Evolutionary conservation across 37 sponge, comb jelly and placozoan species (phyloP).

Genomic region (Tethya wilhelma): DNA sequence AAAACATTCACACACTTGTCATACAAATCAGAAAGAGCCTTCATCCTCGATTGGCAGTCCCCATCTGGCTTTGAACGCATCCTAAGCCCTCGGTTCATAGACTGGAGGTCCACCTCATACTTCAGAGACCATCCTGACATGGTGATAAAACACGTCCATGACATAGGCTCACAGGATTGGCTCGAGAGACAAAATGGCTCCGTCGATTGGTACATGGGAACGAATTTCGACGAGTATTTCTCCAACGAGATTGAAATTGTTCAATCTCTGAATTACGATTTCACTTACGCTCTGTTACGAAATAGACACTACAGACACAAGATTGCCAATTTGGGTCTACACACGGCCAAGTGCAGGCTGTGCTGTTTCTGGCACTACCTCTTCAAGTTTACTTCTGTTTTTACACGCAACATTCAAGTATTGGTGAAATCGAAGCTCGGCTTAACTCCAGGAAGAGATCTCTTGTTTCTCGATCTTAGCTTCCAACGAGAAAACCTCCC

Average conservation of each 20-base stretch:
- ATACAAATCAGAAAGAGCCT: constrained; percentile 21
- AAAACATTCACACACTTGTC: not conserved
- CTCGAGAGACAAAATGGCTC: not conserved
- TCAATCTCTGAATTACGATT: constrained; percentile 30
- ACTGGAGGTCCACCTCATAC: not conserved
- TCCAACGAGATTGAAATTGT: constrained; percentile 14
- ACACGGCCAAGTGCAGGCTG: constrained; percentile 16
- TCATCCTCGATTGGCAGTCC: constrained; percentile 37
- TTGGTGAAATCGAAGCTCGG: not conserved
- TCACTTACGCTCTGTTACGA: constrained; percentile 26
- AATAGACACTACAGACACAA: constrained; percentile 16
- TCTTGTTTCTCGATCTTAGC: constrained; percentile 12
- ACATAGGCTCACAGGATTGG: constrained; percentile 19
- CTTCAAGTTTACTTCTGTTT: not conserved
- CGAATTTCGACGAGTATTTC: constrained; percentile 28
- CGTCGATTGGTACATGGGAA: constrained; percentile 4
- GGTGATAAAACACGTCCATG: not conserved
- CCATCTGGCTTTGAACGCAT: constrained; percentile 22
- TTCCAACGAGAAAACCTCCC: constrained; percentile 5
- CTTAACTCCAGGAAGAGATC: not conserved
- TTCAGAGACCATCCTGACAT: not conserved
- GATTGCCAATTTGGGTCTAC: constrained; percentile 16
- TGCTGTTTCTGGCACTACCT: constrained; percentile 37
- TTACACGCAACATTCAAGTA: not conserved
- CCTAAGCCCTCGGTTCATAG: constrained; percentile 7